A percentile compares a stretch with the other conserved stretches of the same genome.
phyloP scores from a whole-genome alignment of 2,113 vertebrate species.

The Odocoileus hemionus region DNA sequence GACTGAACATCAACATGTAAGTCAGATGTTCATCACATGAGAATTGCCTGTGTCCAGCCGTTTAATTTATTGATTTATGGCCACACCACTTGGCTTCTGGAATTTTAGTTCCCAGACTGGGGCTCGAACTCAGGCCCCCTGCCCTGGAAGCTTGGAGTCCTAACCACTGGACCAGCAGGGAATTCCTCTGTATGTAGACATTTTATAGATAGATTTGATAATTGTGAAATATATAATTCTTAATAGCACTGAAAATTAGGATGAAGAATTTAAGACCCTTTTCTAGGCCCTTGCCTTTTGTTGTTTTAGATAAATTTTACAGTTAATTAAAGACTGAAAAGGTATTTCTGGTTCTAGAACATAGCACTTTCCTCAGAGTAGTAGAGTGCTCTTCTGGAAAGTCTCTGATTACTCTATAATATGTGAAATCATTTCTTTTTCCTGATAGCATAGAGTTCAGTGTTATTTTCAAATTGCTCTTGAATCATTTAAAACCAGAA shows the following conservation, averaged over 20 bases:
- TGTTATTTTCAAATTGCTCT: conserved; percentile 38
- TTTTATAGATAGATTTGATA: neutral
- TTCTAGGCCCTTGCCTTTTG: neutral
- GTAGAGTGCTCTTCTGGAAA: neutral
- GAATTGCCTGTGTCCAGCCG: neutral
- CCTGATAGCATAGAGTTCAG: neutral
- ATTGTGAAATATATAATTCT: neutral
- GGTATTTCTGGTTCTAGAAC: neutral
- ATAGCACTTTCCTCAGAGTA: conserved; percentile 16
- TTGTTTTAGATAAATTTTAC: neutral
- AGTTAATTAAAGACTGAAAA: neutral
- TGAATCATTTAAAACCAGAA: conserved; percentile 38
- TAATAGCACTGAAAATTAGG: neutral
- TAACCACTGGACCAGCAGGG: neutral
- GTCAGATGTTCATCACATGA: neutral
- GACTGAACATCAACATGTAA: neutral
- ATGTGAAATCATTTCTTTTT: conserved; percentile 23
- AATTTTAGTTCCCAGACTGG: neutral
- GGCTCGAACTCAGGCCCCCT: neutral
- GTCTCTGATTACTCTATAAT: neutral
- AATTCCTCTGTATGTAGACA: neutral
- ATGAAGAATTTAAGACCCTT: neutral
- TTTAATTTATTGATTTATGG: neutral
- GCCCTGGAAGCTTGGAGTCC: neutral
- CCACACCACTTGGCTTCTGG: neutral